A percentile compares a stretch with the other conserved stretches of the same genome.
These are phyloP conservation scores for Luehdorfia chinensis DNA, from an alignment of 1,140 invertebrate genomes.

Conservation along the genomic window DNA sequence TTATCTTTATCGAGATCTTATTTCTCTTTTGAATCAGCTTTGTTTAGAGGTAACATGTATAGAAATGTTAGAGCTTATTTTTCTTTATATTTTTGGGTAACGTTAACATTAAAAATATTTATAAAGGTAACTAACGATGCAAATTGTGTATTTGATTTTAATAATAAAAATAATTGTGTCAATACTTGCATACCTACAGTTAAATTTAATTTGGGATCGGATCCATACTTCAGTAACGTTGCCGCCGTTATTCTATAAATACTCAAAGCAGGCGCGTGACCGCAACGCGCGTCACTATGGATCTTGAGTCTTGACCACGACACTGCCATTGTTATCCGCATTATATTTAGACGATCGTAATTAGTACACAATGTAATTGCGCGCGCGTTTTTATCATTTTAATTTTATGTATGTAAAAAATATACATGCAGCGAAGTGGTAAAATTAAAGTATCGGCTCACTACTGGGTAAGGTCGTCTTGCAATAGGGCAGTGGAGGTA, in stretches of 20 bases:
- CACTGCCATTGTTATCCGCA: slow-evolving; percentile 59
- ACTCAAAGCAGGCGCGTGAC: slow-evolving; percentile 45
- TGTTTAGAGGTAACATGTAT: too few species aligned
- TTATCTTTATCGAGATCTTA: too few species aligned
- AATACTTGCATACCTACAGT: too few species aligned
- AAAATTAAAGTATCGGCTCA: neutral
- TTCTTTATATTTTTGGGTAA: too few species aligned
- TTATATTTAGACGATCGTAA: slow-evolving; percentile 62
- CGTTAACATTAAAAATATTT: too few species aligned
- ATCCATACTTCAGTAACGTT: neutral
- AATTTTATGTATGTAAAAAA: neutral
- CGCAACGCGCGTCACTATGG: slow-evolving; percentile 49
- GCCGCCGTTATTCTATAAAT: slow-evolving; percentile 36
- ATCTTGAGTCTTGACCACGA: slow-evolving; percentile 65
- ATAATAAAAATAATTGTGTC: too few species aligned
- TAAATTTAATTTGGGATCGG: slow-evolving; percentile 3
- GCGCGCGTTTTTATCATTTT: neutral
- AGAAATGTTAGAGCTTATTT: too few species aligned
- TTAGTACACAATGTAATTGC: slow-evolving; percentile 21
- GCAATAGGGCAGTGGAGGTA: too few species aligned
- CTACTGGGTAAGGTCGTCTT: too few species aligned
- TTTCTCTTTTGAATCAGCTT: too few species aligned
- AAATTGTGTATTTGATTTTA: too few species aligned
- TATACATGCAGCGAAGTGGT: neutral
- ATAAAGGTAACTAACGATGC: too few species aligned